Evolutionary conservation across 2,888 invertebrate species (phyloP).

Genomic region (Stramonita haemastoma): DNA sequence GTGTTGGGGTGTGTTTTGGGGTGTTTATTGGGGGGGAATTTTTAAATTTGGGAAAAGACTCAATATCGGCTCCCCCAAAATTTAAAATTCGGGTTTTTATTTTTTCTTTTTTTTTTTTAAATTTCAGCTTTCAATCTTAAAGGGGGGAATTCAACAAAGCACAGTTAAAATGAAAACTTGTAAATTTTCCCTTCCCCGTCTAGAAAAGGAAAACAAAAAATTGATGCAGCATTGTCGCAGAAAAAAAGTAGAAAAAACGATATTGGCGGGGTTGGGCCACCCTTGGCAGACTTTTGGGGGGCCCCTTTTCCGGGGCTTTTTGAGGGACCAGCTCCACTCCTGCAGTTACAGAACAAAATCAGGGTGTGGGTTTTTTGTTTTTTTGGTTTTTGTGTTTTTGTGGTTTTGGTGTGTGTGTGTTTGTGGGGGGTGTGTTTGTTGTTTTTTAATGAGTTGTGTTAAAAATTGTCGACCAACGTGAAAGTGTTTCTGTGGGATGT

Average conservation of each 20-base stretch:
- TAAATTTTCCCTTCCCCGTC: not conserved
- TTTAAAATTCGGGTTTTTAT: too few relatives aligned
- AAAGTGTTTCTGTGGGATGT: too few relatives aligned
- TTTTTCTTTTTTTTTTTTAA: too few relatives aligned
- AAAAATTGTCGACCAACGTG: too few relatives aligned
- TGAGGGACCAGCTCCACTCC: constrained; percentile 27
- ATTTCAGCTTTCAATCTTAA: too few relatives aligned
- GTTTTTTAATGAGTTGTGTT: too few relatives aligned
- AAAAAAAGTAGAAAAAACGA: not conserved
- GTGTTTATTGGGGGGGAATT: too few relatives aligned
- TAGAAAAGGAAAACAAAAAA: not conserved
- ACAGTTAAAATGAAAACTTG: not conserved
- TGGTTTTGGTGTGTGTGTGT: not conserved
- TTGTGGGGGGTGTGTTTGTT: too few relatives aligned
- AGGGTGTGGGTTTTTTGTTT: not conserved
- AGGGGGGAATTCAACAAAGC: not conserved
- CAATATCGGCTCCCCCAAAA: too few relatives aligned
- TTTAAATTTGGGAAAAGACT: too few relatives aligned
- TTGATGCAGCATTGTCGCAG: not conserved
- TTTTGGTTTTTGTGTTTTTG: not conserved
- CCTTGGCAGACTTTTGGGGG: not conserved
- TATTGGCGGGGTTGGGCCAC: not conserved
- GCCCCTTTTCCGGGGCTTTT: constrained; percentile 16
- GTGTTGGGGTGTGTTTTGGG: too few relatives aligned
- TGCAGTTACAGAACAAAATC: not conserved